Conservation (phyloP, 2,888 invertebrate genomes). For the Drosophila pegasa region DNA sequence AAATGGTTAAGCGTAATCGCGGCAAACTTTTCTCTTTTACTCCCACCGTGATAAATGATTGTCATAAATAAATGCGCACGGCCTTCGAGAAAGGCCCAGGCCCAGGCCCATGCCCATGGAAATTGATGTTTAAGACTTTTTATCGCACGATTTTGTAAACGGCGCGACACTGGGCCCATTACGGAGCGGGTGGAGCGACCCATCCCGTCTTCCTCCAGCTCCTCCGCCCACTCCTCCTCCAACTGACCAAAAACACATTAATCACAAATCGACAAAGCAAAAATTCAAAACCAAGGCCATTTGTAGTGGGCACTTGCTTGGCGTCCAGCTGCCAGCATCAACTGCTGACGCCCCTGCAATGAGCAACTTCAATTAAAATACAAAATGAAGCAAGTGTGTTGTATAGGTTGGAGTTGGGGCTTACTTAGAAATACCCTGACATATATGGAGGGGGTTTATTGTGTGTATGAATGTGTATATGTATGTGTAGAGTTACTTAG, state of each 20-base stretch:
- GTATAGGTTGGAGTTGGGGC: too few relatives aligned
- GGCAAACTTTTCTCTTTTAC: conserved; percentile 73
- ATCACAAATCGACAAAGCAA: conserved; percentile 68
- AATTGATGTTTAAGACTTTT: conserved; percentile 81
- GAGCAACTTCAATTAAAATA: conserved; percentile 4
- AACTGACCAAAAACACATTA: conserved; percentile 60
- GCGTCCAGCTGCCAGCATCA: conserved; percentile 14
- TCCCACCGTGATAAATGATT: conserved; percentile 81
- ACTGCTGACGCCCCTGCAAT: not conserved
- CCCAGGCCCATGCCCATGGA: conserved; percentile 67
- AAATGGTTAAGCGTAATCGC: conserved; percentile 80
- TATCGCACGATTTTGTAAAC: conserved; percentile 75
- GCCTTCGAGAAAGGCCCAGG: conserved; percentile 46
- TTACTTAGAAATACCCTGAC: not conserved
- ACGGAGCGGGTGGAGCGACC: conserved; percentile 17
- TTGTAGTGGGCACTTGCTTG: conserved; percentile 52
- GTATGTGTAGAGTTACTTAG: too few relatives aligned
- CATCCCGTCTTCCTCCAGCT: not conserved
- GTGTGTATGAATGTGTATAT: too few relatives aligned
- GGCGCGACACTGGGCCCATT: conserved; percentile 53
- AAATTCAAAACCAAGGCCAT: conserved; percentile 67
- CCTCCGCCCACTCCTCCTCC: not conserved
- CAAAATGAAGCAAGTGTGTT: not conserved
- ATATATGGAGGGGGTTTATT: too few relatives aligned
- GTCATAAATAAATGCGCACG: conserved; percentile 81